Evolutionary conservation across 2,888 invertebrate genomes (phyloP).

Genomic region (Ligdia adustata): DNA sequence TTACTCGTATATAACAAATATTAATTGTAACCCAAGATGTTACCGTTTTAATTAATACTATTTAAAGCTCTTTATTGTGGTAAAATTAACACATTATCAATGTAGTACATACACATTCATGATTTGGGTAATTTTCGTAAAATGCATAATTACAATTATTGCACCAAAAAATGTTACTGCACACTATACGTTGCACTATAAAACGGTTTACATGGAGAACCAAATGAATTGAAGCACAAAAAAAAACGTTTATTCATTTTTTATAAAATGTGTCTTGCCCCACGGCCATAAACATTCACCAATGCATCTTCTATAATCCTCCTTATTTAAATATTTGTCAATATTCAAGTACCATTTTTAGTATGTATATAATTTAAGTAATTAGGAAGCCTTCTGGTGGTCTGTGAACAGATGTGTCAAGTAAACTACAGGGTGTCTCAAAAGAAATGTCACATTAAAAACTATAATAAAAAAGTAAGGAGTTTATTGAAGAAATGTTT

Average conservation of each 20-base stretch:
- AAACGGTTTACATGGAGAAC: background rate
- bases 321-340: conserved; percentile 1
- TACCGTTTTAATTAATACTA: background rate
- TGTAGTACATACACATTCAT: conserved; percentile 1
- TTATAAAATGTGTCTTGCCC: conserved; percentile 1
- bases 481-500: too few species aligned
- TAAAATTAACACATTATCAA: background rate
- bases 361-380: background rate
- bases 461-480: too few species aligned
- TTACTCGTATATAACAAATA: background rate
- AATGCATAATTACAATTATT: conserved; percentile 1
- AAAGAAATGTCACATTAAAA: too few species aligned
- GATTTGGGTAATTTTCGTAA: background rate
- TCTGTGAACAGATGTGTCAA: conserved; percentile 1
- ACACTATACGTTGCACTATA: background rate
- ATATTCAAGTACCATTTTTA: conserved; percentile 1
- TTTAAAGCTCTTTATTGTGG: background rate
- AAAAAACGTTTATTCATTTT: conserved; percentile 2
- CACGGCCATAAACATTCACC: background rate
- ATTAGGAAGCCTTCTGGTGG: background rate
- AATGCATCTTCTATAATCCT: background rate
- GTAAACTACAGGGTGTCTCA: too few species aligned
- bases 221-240: conserved; percentile 1
- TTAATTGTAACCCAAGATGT: background rate
- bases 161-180: background rate